phyloP scores from a whole-genome alignment of 2,888 invertebrate species.

The Pristionchus japonicus region DNA sequence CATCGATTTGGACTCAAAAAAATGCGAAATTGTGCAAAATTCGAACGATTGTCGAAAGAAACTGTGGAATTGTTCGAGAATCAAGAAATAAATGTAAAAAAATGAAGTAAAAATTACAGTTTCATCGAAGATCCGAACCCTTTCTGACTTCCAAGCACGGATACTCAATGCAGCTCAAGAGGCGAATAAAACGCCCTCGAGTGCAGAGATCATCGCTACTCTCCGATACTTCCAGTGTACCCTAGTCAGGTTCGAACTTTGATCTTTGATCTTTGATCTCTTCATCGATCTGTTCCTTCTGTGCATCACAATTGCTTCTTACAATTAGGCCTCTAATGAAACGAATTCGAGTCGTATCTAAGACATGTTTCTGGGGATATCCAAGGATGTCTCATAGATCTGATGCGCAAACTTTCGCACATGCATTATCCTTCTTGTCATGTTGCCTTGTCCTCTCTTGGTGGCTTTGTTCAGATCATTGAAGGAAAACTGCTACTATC shows the following conservation, averaged over 20 bases:
- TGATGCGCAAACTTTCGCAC: neutral
- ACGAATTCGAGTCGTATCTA: too few species aligned
- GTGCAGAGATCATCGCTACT: conserved; percentile 95
- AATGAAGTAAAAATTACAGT: conserved; percentile 80
- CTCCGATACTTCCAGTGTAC: conserved; percentile 98
- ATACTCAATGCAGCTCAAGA: conserved; percentile 80
- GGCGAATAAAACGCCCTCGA: conserved; percentile 82
- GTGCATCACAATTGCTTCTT: neutral
- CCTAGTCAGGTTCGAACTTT: conserved; percentile 86
- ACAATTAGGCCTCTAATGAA: too few species aligned
- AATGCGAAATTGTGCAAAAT: neutral
- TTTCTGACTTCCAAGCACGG: conserved; percentile 95
- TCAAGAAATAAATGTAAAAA: neutral
- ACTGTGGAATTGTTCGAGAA: neutral
- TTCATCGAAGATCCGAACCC: conserved; percentile 95
- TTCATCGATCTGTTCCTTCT: neutral
- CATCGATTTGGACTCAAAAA: neutral
- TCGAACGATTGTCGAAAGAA: neutral
- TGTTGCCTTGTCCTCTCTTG: neutral
- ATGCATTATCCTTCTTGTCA: neutral
- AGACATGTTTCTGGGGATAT: too few species aligned
- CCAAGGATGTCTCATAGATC: neutral
- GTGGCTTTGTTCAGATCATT: neutral
- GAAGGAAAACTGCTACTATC: neutral
- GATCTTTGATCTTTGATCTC: neutral